Evolutionary conservation across 2,797 vertebrate species (phyloP).

Genomic region (Calcarius lapponicus): DNA sequence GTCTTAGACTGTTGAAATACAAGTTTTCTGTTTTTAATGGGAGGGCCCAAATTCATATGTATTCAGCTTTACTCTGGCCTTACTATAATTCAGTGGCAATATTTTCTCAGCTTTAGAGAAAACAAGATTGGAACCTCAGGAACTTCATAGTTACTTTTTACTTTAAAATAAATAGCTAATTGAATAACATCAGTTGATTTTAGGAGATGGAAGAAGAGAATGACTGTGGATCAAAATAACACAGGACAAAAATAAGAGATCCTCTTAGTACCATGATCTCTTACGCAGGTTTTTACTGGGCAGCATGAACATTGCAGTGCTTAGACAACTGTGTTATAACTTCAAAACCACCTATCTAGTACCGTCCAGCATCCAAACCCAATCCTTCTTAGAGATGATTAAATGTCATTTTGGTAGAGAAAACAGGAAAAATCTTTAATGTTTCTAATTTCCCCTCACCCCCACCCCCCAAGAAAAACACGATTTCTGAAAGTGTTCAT

Average conservation of each 20-base stretch:
- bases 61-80: neutral
- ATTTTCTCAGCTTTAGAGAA: neutral
- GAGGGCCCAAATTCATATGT: neutral
- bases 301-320: neutral
- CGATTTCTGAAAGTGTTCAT: neutral
- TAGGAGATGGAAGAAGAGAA: neutral
- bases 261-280: neutral
- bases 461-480: neutral
- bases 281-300: neutral
- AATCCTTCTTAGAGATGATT: neutral
- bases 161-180: neutral
- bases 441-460: neutral
- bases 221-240: neutral
- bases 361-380: neutral
- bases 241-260: neutral
- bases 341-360: neutral
- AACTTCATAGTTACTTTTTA: neutral
- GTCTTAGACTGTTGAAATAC: neutral
- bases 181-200: neutral
- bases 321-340: neutral
- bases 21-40: neutral
- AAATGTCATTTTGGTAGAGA: neutral
- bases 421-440: neutral
- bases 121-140: neutral
- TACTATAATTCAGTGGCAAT: neutral